Evolutionary conservation across 2,888 invertebrate species (phyloP).

Genomic region (Adelognathus sp.): DNA sequence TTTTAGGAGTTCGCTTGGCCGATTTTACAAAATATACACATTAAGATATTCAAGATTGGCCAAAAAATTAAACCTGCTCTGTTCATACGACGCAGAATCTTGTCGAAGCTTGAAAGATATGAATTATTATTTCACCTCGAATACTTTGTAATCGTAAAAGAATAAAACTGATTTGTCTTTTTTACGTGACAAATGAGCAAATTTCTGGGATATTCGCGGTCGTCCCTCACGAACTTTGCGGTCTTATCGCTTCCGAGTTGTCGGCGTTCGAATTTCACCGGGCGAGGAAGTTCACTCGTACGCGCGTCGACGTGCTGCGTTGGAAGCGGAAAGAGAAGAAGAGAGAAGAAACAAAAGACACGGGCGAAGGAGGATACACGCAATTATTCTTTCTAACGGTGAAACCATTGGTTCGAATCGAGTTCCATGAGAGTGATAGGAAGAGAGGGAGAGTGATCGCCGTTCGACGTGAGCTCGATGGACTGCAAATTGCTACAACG

Average conservation of each 20-base stretch:
- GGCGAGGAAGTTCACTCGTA: neutral
- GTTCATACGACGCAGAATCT: too few relatives aligned
- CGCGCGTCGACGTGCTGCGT: neutral
- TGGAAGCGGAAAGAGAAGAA: neutral
- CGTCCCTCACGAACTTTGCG: neutral
- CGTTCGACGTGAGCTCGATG: neutral
- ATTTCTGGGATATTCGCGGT: neutral
- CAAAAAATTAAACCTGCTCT: too few relatives aligned
- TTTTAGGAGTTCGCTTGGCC: too few relatives aligned
- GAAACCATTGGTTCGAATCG: constrained; percentile 9
- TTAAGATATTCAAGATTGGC: too few relatives aligned
- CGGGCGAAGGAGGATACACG: neutral
- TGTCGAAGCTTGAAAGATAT: too few relatives aligned
- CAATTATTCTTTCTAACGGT: constrained; percentile 17
- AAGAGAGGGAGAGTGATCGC: neutral
- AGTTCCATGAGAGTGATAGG: neutral
- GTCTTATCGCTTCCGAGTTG: neutral
- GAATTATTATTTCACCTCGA: neutral
- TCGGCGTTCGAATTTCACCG: constrained; percentile 1
- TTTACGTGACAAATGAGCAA: neutral
- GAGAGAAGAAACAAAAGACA: neutral
- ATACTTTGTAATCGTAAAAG: neutral
- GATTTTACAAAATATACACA: too few relatives aligned
- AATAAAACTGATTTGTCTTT: neutral
- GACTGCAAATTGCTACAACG: constrained; percentile 16